Percentiles rank a stretch among this genome's conserved stretches.
phyloP scores from a whole-genome alignment of 2,797 vertebrate genomes.

The Sebastiscus albofasciatus region DNA sequence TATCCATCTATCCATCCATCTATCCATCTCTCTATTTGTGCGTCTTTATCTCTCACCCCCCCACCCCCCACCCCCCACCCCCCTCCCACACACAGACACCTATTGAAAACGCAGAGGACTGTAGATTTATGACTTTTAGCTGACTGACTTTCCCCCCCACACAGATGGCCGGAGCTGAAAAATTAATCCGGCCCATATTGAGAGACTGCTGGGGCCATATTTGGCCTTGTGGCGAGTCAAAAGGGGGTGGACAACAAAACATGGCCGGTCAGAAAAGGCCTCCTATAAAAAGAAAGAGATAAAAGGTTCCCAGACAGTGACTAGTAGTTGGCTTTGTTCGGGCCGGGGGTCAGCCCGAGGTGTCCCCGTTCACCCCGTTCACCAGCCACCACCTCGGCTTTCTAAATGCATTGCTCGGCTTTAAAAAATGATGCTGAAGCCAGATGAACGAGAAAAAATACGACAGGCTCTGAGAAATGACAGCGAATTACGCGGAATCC shows the following conservation, averaged over 20 bases:
- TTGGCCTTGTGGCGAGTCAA: slow-evolving; percentile 78
- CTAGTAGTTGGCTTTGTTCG: slow-evolving; percentile 78
- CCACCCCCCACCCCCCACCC: too few relatives aligned
- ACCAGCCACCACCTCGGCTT: slow-evolving; percentile 30
- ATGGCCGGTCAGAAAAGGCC: slow-evolving; percentile 55
- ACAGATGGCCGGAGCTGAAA: slow-evolving; percentile 76
- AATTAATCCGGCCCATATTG: slow-evolving; percentile 79
- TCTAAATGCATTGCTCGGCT: slow-evolving; percentile 16
- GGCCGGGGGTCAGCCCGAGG: slow-evolving; percentile 82
- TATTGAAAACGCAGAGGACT: slow-evolving; percentile 55
- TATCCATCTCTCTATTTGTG: slow-evolving; percentile 20
- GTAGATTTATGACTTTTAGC: slow-evolving; percentile 78
- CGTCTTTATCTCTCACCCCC: not conserved
- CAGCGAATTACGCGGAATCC: slow-evolving; percentile 13
- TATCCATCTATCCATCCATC: slow-evolving; percentile 25
- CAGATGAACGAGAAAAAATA: slow-evolving; percentile 31
- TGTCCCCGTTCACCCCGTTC: slow-evolving; percentile 76
- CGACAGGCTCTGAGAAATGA: slow-evolving; percentile 52
- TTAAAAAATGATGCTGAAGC: slow-evolving; percentile 55
- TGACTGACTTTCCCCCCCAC: slow-evolving; percentile 63
- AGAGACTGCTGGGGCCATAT: slow-evolving; percentile 61
- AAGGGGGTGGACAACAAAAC: slow-evolving; percentile 71
- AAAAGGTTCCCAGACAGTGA: slow-evolving; percentile 79
- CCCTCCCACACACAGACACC: slow-evolving; percentile 20
- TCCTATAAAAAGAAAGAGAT: slow-evolving; percentile 61